These are phyloP conservation scores for Kryphioiulus occultus DNA, from an alignment of 2,888 invertebrate genomes.

Conservation along the genomic window DNA sequence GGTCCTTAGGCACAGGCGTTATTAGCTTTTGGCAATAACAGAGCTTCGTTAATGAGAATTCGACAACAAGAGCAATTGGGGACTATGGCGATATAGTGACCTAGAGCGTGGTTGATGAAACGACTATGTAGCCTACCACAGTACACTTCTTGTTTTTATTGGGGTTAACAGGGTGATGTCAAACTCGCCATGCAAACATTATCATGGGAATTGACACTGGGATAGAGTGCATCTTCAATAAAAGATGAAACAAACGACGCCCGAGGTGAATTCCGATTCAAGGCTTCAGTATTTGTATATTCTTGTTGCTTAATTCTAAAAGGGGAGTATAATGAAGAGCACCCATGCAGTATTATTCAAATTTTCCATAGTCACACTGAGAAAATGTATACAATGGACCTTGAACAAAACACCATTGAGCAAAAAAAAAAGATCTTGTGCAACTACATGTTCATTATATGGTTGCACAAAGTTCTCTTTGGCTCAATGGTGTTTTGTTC, in stretches of 20 bases:
- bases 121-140: background rate
- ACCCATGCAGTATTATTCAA: too few relatives aligned
- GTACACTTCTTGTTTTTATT: background rate
- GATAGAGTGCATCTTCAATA: conserved; percentile 14
- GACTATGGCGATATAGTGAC: background rate
- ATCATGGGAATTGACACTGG: background rate
- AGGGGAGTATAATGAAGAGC: too few relatives aligned
- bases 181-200: background rate
- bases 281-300: too few relatives aligned
- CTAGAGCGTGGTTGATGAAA: background rate
- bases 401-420: too few relatives aligned
- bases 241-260: background rate
- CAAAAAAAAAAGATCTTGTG: too few relatives aligned
- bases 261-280: background rate
- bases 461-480: too few relatives aligned
- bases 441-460: too few relatives aligned
- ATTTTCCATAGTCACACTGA: too few relatives aligned
- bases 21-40: background rate
- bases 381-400: too few relatives aligned
- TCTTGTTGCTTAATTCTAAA: too few relatives aligned
- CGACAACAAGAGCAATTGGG: background rate
- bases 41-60: background rate
- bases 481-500: too few relatives aligned
- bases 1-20: background rate
- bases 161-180: background rate